Evolutionary conservation across 2,113 vertebrate species (phyloP).

Genomic region (Grus americana): DNA sequence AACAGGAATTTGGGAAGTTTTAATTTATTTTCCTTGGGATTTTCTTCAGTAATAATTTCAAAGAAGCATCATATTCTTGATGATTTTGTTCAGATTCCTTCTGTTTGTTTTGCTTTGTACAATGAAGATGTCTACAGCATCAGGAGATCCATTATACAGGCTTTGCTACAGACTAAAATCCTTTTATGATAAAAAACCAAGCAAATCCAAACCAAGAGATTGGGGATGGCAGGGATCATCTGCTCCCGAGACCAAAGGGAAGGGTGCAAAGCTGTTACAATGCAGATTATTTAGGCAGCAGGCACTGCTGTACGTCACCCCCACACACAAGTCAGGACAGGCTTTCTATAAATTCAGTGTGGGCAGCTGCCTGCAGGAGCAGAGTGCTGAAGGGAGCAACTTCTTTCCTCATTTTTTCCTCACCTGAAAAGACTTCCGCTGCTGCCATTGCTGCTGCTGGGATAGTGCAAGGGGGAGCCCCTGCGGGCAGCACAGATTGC

Average conservation of each 20-base stretch:
- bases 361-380: not conserved
- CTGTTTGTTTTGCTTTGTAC: not conserved
- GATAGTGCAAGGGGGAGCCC: not conserved
- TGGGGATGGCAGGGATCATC: not conserved
- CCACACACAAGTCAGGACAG: not conserved
- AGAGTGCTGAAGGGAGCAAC: not conserved
- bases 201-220: not conserved
- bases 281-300: not conserved
- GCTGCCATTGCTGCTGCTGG: not conserved
- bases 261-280: not conserved
- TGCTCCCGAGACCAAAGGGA: not conserved
- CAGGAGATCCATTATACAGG: rapidly evolving
- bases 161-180: not conserved
- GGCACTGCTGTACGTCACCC: not conserved
- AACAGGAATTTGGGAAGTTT: not conserved
- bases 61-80: not conserved
- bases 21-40: not conserved
- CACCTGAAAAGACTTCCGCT: not conserved
- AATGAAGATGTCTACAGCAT: not conserved
- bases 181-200: not conserved
- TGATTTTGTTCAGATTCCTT: not conserved
- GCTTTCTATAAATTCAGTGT: not conserved
- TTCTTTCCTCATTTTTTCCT: not conserved
- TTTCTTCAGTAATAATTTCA: not conserved
- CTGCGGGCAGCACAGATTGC: not conserved